These are phyloP conservation scores for Palythoa caribaeorum DNA, from an alignment of 92 coral and sea anemone species.

Conservation along the genomic window DNA sequence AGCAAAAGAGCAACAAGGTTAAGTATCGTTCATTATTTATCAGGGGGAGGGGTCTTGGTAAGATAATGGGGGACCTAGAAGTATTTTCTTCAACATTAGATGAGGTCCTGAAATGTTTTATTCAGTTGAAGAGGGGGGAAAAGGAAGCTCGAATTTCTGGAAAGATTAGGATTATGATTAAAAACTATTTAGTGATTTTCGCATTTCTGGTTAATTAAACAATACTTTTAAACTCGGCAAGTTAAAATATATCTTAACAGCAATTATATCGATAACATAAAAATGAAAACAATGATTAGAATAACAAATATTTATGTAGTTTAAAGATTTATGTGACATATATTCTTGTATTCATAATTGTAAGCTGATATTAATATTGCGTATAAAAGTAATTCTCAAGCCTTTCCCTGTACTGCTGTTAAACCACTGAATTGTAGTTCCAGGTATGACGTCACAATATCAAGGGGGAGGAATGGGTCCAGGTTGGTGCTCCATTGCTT, in stretches of 20 bases:
- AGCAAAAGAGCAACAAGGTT: not conserved
- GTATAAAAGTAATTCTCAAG: not conserved
- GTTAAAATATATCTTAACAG: not conserved
- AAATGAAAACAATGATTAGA: not conserved
- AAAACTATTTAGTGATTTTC: no score
- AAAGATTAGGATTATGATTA: no score
- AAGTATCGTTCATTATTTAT: no score
- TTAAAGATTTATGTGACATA: not conserved
- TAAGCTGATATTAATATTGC: not conserved
- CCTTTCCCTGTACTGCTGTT: not conserved
- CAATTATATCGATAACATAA: not conserved
- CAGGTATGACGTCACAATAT: constrained; percentile 35
- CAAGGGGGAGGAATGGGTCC: constrained; percentile 40
- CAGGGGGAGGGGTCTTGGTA: no score
- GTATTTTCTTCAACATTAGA: no score
- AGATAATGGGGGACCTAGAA: no score
- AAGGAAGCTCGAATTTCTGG: no score
- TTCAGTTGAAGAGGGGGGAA: no score
- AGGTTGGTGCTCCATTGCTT: constrained; percentile 3
- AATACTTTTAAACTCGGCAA: not conserved
- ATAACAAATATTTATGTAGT: no score
- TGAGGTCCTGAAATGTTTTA: no score
- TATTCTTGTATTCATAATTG: not conserved
- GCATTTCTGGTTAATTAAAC: not conserved
- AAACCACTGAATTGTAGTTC: constrained; percentile 2